A percentile compares a stretch with the other conserved stretches of the same genome.
These are phyloP conservation scores for Rhea pennata DNA, from an alignment of 2,113 vertebrate genomes.

Conservation along the genomic window DNA sequence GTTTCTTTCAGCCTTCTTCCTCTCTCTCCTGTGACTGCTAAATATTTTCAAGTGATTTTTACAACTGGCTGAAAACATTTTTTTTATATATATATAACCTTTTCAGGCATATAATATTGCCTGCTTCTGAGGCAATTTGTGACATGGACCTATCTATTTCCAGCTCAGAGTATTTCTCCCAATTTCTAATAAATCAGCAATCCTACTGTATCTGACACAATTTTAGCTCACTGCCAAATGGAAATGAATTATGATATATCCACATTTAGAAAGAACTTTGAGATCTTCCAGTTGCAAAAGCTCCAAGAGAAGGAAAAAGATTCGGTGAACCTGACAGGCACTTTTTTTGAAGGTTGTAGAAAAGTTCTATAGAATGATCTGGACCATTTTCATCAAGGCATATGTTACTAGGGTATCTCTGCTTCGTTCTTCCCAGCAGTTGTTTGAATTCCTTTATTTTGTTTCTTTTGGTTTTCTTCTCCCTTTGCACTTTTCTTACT, in stretches of 20 bases:
- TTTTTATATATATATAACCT: not conserved
- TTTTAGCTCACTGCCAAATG: not conserved
- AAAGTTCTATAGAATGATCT: not conserved
- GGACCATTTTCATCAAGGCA: not conserved
- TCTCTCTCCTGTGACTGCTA: not conserved
- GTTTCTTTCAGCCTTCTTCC: not conserved
- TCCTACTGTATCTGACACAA: not conserved
- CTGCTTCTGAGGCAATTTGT: not conserved
- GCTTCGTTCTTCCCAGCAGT: not conserved
- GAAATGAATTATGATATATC: constrained; percentile 41
- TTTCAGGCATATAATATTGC: not conserved
- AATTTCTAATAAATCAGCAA: constrained; percentile 18
- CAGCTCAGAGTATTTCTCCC: not conserved
- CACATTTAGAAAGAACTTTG: constrained; percentile 47
- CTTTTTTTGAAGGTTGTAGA: not conserved
- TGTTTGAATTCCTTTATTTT: not conserved
- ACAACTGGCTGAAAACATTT: not conserved
- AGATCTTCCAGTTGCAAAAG: constrained; percentile 28
- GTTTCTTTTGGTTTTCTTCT: not conserved
- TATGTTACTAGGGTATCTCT: not conserved
- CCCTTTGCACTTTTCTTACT: not conserved
- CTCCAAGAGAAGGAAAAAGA: not conserved
- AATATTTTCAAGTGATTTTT: not conserved
- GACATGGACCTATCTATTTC: constrained; percentile 35
- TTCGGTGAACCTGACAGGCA: not conserved